Evolutionary conservation across 2,113 vertebrate species (phyloP).

Genomic region (Carollia perspicillata): DNA sequence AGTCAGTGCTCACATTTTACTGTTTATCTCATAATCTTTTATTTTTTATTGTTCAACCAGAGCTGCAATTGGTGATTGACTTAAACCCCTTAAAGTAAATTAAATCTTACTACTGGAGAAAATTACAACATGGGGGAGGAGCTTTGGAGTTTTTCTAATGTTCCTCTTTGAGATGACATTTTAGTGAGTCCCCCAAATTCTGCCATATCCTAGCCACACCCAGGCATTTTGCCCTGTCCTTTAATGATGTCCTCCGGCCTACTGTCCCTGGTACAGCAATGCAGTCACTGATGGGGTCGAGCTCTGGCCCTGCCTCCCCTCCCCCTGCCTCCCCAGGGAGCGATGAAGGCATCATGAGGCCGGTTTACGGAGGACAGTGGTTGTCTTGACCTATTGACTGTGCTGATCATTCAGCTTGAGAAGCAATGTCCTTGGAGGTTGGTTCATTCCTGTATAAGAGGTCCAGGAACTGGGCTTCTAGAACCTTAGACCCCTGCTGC

Average conservation of each 20-base stretch:
- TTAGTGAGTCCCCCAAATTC: accelerated
- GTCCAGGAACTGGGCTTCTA: neutral
- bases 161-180: neutral
- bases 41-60: neutral
- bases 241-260: neutral
- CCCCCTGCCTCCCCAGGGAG: neutral
- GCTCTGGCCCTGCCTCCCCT: neutral
- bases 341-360: neutral
- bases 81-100: neutral
- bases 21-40: neutral
- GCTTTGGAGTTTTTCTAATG: neutral
- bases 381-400: neutral
- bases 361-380: neutral
- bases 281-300: neutral
- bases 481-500: neutral
- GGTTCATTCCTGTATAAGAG: neutral
- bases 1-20: neutral
- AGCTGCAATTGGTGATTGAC: neutral
- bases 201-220: neutral
- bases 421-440: neutral
- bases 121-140: neutral
- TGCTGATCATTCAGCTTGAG: neutral
- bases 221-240: neutral
- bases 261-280: neutral
- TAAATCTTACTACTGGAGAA: neutral